Percentiles rank a stretch among this genome's conserved stretches.
These are phyloP conservation scores for Dolichopus griseipennis DNA, from an alignment of 2,888 invertebrate genomes.

Conservation along the genomic window DNA sequence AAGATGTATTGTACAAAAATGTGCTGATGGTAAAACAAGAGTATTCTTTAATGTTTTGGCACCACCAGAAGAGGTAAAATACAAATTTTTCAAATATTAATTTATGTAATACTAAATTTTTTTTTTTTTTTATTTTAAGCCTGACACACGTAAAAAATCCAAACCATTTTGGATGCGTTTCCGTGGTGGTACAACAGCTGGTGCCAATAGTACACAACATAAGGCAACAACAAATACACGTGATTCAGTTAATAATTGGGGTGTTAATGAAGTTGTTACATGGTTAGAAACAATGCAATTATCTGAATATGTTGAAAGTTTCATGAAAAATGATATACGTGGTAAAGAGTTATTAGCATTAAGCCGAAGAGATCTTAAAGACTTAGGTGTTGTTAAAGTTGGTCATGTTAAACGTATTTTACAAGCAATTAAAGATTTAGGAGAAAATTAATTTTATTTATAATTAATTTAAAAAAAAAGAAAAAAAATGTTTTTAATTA, in stretches of 20 bases:
- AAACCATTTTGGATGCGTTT: constrained; percentile 63
- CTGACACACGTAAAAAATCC: constrained; percentile 51
- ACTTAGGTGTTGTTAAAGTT: constrained; percentile 87
- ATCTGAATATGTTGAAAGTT: constrained; percentile 83
- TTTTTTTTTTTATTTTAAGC: constrained; percentile 24
- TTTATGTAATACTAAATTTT: neutral
- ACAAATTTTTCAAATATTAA: neutral
- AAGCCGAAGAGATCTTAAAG: constrained; percentile 77
- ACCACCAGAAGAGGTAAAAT: constrained; percentile 40
- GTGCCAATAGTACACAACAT: constrained; percentile 30
- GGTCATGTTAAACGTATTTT: constrained; percentile 93
- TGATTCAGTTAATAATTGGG: constrained; percentile 61
- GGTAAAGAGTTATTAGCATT: constrained; percentile 81
- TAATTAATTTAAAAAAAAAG: neutral
- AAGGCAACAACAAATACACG: constrained; percentile 38
- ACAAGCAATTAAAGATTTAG: constrained; percentile 80
- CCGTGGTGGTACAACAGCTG: constrained; percentile 42
- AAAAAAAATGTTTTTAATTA: neutral
- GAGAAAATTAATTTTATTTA: constrained; percentile 31
- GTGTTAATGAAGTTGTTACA: constrained; percentile 75
- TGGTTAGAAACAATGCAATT: constrained; percentile 88
- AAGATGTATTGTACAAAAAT: constrained; percentile 52
- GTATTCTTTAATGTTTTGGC: constrained; percentile 42
- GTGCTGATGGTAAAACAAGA: constrained; percentile 37
- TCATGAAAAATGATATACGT: constrained; percentile 82